Conservation (phyloP, 2,113 vertebrate genomes). For the Myrmophylax atrothorax region DNA sequence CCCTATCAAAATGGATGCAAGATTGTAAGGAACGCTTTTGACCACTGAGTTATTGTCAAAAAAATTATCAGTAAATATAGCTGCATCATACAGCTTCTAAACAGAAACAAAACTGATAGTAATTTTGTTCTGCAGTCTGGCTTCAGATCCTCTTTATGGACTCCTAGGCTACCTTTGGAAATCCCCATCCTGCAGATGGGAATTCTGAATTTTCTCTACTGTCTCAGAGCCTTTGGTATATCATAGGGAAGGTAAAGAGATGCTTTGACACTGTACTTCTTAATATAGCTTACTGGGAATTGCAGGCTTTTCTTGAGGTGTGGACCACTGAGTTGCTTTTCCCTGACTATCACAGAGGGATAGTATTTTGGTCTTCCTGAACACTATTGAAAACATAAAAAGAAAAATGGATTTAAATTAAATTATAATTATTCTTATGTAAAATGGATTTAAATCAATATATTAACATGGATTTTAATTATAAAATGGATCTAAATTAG, state of each 20-base stretch:
- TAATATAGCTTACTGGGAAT: not conserved
- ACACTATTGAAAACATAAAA: not conserved
- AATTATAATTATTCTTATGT: too few species aligned
- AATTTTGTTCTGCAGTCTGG: not conserved
- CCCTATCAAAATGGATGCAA: not conserved
- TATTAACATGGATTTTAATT: not conserved
- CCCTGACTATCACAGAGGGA: not conserved
- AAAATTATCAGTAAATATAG: not conserved
- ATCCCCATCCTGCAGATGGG: not conserved
- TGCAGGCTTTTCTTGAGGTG: not conserved
- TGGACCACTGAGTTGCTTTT: not conserved
- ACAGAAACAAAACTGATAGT: not conserved
- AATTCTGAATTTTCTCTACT: not conserved
- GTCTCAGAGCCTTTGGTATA: not conserved
- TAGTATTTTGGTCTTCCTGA: not conserved
- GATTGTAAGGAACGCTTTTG: not conserved
- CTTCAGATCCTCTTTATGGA: not conserved
- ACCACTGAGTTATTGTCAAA: not conserved
- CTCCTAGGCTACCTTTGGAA: not conserved
- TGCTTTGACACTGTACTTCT: not conserved
- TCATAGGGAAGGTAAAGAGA: not conserved
- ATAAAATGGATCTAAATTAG: not conserved
- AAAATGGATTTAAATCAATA: not conserved
- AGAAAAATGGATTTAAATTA: not conserved
- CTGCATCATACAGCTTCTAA: not conserved